Percentiles rank a stretch among this genome's conserved stretches.
These are phyloP conservation scores for Catharus fuscescens DNA, from an alignment of 2,113 vertebrate genomes.

Conservation along the genomic window DNA sequence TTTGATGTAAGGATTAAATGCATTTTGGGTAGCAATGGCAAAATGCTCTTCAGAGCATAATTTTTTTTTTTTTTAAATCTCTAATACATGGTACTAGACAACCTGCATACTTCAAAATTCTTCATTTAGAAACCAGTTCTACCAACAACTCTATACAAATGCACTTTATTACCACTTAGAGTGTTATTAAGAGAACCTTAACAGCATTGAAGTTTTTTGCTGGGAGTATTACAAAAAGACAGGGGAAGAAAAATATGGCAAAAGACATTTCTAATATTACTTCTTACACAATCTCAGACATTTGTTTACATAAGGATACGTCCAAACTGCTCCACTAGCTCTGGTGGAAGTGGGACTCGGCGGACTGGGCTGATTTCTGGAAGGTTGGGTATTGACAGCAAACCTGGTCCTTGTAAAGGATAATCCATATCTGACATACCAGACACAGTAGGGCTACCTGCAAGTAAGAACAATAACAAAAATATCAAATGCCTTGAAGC, in stretches of 20 bases:
- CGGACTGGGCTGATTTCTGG: constrained; percentile 91
- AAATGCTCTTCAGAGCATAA: background rate
- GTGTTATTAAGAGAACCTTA: fast-evolving
- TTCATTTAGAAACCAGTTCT: background rate
- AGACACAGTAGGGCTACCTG: constrained; percentile 90
- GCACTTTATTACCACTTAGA: background rate
- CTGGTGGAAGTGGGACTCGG: constrained; percentile 92
- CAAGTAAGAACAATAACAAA: background rate
- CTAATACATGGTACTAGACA: background rate
- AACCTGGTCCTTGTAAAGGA: constrained; percentile 91
- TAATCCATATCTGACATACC: constrained; percentile 98
- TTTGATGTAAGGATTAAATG: constrained; percentile 77
- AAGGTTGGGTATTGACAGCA: constrained; percentile 88
- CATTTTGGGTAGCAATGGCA: background rate
- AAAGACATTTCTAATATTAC: background rate
- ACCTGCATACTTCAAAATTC: background rate
- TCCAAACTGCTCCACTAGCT: constrained; percentile 96
- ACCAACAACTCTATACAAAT: background rate
- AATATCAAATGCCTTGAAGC: background rate
- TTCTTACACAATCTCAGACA: background rate
- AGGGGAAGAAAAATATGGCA: fast-evolving
- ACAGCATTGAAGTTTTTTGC: background rate
- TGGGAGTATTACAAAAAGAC: background rate
- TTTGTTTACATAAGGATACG: constrained; percentile 87
- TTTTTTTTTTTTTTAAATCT: background rate